Evolutionary conservation across 23 tunicate genomes (phyloP).

Genomic region (Diplosoma virens): DNA sequence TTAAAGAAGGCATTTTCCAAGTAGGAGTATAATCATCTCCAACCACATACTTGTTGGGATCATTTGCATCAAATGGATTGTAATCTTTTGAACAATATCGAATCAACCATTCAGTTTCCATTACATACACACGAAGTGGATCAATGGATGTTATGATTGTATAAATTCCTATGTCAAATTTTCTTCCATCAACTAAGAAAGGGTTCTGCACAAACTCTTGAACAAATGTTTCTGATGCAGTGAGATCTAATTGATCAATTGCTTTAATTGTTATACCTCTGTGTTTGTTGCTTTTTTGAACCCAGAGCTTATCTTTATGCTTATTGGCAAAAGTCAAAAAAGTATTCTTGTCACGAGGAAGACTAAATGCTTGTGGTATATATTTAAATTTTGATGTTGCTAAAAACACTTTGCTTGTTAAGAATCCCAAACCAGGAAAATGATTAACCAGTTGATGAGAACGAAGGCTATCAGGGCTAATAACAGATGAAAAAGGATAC

Average conservation of each 20-base stretch:
- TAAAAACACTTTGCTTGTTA: conserved; percentile 80
- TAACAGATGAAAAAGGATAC: conserved; percentile 75
- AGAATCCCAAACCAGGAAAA: conserved; percentile 78
- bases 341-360: conserved; percentile 61
- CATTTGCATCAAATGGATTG: conserved; percentile 70
- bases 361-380: conserved; percentile 83
- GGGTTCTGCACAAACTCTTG: conserved; percentile 80
- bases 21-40: conserved; percentile 96
- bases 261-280: conserved; percentile 81
- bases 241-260: conserved; percentile 47
- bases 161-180: conserved; percentile 94
- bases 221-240: conserved; percentile 68
- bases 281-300: conserved; percentile 85
- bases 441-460: conserved; percentile 75
- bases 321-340: conserved; percentile 46
- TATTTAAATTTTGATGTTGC: conserved; percentile 72
- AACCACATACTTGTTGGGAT: conserved; percentile 83
- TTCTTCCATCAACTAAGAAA: conserved; percentile 60
- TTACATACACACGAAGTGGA: conserved; percentile 76
- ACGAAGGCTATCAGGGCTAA: conserved; percentile 21
- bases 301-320: conserved; percentile 87
- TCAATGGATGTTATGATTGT: conserved; percentile 86
- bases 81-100: conserved; percentile 85
- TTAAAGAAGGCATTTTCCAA: conserved; percentile 82
- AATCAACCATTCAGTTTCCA: conserved; percentile 81